Evolutionary conservation across 2,888 invertebrate genomes (phyloP).

Genomic region (Portevinia maculata): DNA sequence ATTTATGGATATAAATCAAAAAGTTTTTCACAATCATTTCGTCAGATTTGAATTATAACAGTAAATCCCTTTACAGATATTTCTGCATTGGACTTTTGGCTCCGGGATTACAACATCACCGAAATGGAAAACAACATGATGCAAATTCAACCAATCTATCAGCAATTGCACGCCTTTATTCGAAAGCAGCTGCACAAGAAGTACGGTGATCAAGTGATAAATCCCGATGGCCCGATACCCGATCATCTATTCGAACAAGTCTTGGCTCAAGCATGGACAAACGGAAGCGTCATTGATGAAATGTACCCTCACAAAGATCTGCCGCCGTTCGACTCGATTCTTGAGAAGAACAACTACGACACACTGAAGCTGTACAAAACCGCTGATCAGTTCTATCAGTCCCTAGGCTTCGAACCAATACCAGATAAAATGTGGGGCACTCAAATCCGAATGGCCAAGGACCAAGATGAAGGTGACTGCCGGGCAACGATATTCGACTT

Average conservation of each 20-base stretch:
- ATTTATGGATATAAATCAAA: no score
- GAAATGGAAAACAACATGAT: slow-evolving; percentile 87
- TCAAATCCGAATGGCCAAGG: not conserved
- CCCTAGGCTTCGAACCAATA: slow-evolving; percentile 41
- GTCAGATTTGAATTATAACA: no score
- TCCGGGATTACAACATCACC: not conserved
- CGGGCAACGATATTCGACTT: slow-evolving; percentile 3
- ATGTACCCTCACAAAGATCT: slow-evolving; percentile 2
- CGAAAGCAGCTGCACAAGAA: slow-evolving; percentile 84
- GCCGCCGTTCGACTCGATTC: slow-evolving; percentile 17
- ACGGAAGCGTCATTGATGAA: slow-evolving; percentile 9
- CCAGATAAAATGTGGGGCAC: slow-evolving; percentile 1
- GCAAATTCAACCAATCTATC: slow-evolving; percentile 89
- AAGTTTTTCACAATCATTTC: no score
- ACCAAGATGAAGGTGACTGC: slow-evolving; percentile 14
- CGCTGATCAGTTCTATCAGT: slow-evolving; percentile 39
- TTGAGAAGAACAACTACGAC: slow-evolving; percentile 8
- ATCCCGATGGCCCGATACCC: slow-evolving; percentile 33
- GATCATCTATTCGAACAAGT: slow-evolving; percentile 44
- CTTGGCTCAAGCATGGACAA: slow-evolving; percentile 19
- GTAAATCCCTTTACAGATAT: not conserved
- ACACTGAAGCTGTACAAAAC: slow-evolving; percentile 8
- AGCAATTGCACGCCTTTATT: slow-evolving; percentile 90
- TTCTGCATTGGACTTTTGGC: slow-evolving; percentile 2
- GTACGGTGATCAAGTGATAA: slow-evolving; percentile 14